Evolutionary conservation across 2,888 invertebrate species (phyloP), one percentile per base, ranked within the genome.

Genomic region (Drosophila nigricruria): DNA sequence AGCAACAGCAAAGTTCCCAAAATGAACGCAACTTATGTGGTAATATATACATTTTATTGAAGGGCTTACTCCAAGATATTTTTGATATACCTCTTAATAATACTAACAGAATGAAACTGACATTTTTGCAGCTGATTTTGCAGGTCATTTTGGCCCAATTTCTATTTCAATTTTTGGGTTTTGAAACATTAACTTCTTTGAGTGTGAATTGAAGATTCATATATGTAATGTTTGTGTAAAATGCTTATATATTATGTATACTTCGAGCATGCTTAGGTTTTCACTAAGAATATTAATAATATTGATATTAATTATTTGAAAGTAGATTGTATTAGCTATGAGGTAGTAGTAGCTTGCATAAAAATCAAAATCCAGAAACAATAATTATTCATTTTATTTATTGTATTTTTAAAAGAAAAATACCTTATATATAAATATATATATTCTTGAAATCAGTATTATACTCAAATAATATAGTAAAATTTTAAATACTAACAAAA

Each of bases 21-120:
- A 82, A 52, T 58, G 90, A 89, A 81, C 88, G 77, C 74, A 89
- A 87, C 81, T 73, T 87, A 81, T 86, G 87, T 90, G 87, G 87
- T 82, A 67, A 81, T 47, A 45, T 18, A 52, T 50, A 6, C 32
- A 42, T 32, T 49, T 12, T 49, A 30, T 10, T 5, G 3, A 20
- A 27, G 10, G 40, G 1, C 14, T 8, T 6, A 27, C 1, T 27
- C 20, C 10, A 23, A 57, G 1, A 34, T 1, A 34, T 30, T 50
- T 18, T 52, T 30, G 9, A 30, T 30, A 30, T 49, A 30, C 18
- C 49, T 42, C 42, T n/a, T 9, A 43, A 23, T n/a, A n/a, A 27
- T 32, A 54, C 68, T 66, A 54, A 45, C 67, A 25, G n/a, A 12
- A 42, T 56, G 36, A 56, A 56, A 56, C 42, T 42, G 20, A 42